phyloP scores from a whole-genome alignment of 2,888 invertebrate genomes.

The Oxycera nigricornis region DNA sequence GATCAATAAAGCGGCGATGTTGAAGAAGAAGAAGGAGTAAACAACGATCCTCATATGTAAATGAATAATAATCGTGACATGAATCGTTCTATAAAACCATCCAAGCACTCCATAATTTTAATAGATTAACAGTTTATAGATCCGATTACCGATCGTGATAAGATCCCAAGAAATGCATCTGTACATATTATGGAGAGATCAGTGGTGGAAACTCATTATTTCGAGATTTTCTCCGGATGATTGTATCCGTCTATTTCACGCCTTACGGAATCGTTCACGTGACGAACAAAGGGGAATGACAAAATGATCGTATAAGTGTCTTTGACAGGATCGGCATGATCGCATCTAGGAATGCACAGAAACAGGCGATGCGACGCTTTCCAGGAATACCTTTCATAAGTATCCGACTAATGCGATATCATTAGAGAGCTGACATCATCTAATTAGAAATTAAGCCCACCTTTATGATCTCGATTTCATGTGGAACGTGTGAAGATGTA shows the following conservation, averaged over 20 bases:
- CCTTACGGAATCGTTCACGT: neutral
- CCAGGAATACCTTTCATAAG: neutral
- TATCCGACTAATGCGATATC: constrained; percentile 29
- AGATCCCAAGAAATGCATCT: neutral
- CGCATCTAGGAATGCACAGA: neutral
- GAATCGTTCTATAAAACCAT: constrained; percentile 15
- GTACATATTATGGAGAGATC: too few relatives aligned
- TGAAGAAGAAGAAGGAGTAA: neutral
- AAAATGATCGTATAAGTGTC: constrained; percentile 10
- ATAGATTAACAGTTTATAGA: constrained; percentile 24
- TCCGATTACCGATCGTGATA: constrained; percentile 35
- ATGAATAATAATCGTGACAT: constrained; percentile 11
- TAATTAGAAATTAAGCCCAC: constrained; percentile 32
- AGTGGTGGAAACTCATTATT: constrained; percentile 20
- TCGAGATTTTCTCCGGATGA: neutral
- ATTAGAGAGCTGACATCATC: constrained; percentile 19
- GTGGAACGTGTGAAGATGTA: neutral
- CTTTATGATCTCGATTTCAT: constrained; percentile 18
- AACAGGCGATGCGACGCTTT: neutral
- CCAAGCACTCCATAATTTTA: neutral
- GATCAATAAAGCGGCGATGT: neutral
- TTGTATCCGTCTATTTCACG: constrained; percentile 21
- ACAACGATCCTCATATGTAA: neutral
- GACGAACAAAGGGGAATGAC: constrained; percentile 13
- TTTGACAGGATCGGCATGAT: constrained; percentile 31